Conservation (phyloP, 2,797 vertebrate species). For the Emydoidea blandingii region DNA sequence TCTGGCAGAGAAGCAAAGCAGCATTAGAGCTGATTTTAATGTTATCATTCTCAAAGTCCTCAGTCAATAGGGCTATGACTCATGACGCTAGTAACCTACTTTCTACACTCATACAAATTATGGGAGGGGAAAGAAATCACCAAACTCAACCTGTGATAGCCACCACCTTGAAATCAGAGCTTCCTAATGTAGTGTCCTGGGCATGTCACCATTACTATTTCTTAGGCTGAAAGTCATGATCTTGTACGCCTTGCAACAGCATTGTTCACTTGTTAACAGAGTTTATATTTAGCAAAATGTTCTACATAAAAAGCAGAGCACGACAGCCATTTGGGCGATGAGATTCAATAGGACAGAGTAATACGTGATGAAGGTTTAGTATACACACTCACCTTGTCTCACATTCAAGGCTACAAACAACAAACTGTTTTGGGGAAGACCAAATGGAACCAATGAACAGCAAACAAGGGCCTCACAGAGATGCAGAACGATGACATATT, state of each 20-base stretch:
- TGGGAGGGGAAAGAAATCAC: not conserved
- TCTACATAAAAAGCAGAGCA: not conserved
- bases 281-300: not conserved
- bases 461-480: not conserved
- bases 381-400: not conserved
- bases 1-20: slow-evolving; percentile 14
- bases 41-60: slow-evolving; percentile 26
- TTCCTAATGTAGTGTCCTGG: slow-evolving; percentile 5
- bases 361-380: not conserved
- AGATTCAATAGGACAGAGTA: not conserved
- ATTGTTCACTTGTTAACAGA: not conserved
- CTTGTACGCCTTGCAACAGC: not conserved
- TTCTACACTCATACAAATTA: not conserved
- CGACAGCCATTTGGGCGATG: not conserved
- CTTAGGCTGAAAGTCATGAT: not conserved
- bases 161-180: slow-evolving; percentile 21
- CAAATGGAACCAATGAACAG: not conserved
- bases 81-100: slow-evolving; percentile 11
- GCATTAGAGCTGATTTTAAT: slow-evolving; percentile 23
- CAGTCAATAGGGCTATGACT: slow-evolving; percentile 20
- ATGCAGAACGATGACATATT: not conserved
- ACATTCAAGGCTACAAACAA: not conserved
- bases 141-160: not conserved
- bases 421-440: not conserved
- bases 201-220: slow-evolving; percentile 25